These are phyloP conservation scores for Neogobius melanostomus DNA, from an alignment of 2,113 vertebrate species.

Conservation along the genomic window DNA sequence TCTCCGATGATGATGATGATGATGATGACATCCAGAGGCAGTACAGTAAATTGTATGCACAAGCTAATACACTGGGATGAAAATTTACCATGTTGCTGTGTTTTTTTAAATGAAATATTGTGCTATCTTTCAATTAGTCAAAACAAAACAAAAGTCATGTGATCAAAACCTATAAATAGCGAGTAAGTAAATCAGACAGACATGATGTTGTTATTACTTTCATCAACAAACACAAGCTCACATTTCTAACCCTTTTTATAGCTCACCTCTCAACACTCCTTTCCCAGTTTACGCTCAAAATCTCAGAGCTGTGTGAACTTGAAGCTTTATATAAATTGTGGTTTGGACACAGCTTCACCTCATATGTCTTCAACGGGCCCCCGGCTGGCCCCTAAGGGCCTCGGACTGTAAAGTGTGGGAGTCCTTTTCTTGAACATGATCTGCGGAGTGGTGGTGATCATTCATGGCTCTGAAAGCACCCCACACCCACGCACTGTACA, in stretches of 20 bases:
- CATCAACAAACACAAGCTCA: background rate
- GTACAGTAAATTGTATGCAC: too few relatives aligned
- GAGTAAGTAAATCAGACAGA: too few relatives aligned
- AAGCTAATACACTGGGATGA: too few relatives aligned
- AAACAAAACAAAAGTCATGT: too few relatives aligned
- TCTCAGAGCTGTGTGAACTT: conserved; percentile 1
- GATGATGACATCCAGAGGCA: too few relatives aligned
- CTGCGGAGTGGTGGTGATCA: conserved; percentile 3
- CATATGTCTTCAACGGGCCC: conserved; percentile 9
- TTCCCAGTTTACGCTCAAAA: background rate
- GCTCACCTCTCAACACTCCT: background rate
- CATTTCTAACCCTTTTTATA: background rate
- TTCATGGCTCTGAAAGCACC: conserved; percentile 20
- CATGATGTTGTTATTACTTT: too few relatives aligned
- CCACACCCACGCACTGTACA: conserved; percentile 26
- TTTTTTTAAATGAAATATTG: too few relatives aligned
- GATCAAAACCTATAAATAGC: too few relatives aligned
- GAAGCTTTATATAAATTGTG: background rate
- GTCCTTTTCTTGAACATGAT: conserved; percentile 21
- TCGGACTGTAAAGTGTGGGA: background rate
- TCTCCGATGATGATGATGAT: too few relatives aligned
- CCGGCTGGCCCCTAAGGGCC: conserved; percentile 4
- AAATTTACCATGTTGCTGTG: too few relatives aligned
- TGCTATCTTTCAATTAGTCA: too few relatives aligned
- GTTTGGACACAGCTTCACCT: background rate